Base-by-base conservation (phyloP, 2,797 vertebrate species). In the Meda fulgida region DNA sequence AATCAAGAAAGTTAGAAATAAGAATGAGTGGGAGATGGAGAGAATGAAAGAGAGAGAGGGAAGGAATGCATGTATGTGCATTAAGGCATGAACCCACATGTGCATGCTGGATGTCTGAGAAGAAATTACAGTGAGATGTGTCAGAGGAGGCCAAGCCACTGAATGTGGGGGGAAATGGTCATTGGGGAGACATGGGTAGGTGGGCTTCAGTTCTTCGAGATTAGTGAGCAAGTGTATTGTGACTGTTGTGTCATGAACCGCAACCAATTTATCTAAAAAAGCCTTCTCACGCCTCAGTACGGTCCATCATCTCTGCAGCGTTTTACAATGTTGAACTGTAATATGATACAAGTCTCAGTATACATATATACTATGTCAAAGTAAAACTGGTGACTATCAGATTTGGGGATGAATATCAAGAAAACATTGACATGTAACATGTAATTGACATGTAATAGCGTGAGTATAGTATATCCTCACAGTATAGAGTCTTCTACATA, bases 71-170 rank as follows among this genome's bases (percentile, higher is more conserved):
- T 29, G 31, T 31, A 63, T 78, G 77, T 78, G 34, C 73, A 66
- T 43, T 21, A 26, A 84, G 43, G 51, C 84, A 76, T 46, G 72
- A 81, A 18, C 55, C 67, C 67, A 69, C 55, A 58, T 79, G 71
- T 65, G 78, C 46, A 67, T 78, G 40, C 81, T 69, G n/a, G 18
- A 53, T 63, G 66, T 78, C 72, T 76, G 34, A 81, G 55, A 58
- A 51, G 78, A 84, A 90, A 90, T 90, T 86, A 82, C 51, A 88
- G 71, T 13, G 10, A 19, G 87, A 90, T 89, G 88, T 90, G 88
- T 90, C 89, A 90, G 65, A 84, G 81, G 76, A 83, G 71, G 79
- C 75, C 58, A 19, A 60, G 69, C 19, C 76, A 29, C 53, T 46
- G 6, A 85, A 78, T 46, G 13, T 67, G 81, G 85, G 81, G 51